phyloP scores from a whole-genome alignment of 1,140 invertebrate genomes.

The Lordiphosa stackelbergi region DNA sequence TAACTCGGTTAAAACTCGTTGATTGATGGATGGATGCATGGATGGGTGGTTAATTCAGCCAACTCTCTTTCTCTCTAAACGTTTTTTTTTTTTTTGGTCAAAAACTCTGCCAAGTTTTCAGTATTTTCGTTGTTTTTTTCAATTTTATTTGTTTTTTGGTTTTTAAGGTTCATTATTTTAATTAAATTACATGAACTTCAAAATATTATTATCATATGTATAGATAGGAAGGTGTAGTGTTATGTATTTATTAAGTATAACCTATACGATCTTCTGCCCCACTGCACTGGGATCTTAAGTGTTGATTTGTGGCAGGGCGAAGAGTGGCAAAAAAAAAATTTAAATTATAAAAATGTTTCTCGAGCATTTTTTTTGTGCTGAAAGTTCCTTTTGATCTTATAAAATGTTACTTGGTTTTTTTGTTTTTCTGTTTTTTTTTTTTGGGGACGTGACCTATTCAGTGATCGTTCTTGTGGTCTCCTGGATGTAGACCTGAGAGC shows the following conservation, averaged over 20 bases:
- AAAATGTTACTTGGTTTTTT: conserved; percentile 32
- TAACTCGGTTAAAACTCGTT: conserved; percentile 62
- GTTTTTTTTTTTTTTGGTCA: background rate
- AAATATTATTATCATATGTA: conserved; percentile 64
- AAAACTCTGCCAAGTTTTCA: conserved; percentile 44
- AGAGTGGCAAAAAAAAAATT: background rate
- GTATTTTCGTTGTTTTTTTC: conserved; percentile 21
- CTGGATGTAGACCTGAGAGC: conserved; percentile 91
- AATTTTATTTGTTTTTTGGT: conserved; percentile 47
- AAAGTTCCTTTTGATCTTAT: conserved; percentile 12
- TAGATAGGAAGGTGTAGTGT: conserved; percentile 71
- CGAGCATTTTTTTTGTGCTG: conserved; percentile 11
- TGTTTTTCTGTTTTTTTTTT: conserved; percentile 21
- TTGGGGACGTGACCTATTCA: conserved; percentile 56
- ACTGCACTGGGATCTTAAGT: conserved; percentile 15
- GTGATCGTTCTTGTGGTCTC: conserved; percentile 79
- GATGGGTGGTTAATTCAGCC: conserved; percentile 36
- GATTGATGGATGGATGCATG: conserved; percentile 35
- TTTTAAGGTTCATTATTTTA: conserved; percentile 74
- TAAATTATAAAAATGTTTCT: conserved; percentile 23
- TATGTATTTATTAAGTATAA: conserved; percentile 70
- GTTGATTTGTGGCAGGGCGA: background rate
- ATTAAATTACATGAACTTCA: conserved; percentile 76
- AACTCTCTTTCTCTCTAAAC: conserved; percentile 50
- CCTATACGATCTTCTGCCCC: conserved; percentile 65